Evolutionary conservation across 2,113 vertebrate species (phyloP), one percentile per base, ranked within the genome.

Genomic region (Hucho hucho): DNA sequence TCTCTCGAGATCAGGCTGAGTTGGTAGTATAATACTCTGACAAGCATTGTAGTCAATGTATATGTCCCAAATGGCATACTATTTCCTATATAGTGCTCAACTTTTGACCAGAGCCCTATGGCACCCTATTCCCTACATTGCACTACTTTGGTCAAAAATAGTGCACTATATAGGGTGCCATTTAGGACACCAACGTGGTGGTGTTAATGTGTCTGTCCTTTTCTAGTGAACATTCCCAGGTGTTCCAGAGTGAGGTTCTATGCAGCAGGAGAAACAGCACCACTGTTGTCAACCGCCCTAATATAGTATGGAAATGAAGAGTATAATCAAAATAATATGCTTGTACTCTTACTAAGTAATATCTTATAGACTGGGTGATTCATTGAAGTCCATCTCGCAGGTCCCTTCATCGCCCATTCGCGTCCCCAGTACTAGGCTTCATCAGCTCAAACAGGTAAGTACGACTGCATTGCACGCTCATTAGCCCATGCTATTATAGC

Each of bases 191-290:
- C 32, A 65, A 25, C 14, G 4, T 67, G 64, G 37, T 11, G 37
- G 16, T 29, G 11, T 46, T 68, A 12, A 68, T 29, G 5, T 2
- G 49, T 18, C 24, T 71, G 18, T 82, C 12, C 61, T 76, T 73
- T 89, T 89, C 14, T 88, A 99, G 97, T 24, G 96, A 98, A 84
- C 93, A 91, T 77, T 92, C 93, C 1, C 96, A 95, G 80, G 97
- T 98, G 86, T 98, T 98, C 91, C 97, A 98, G 87, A 92, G 92
- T 85, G 95, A 94, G 64, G 85, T 94, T 65, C 86, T 96, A 66
- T 94, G 95, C 63, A 93, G 93, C 85, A 92, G 97, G 82, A 93
- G 97, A 83, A 98, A 98, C 88, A 98, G 97, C 86, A 97, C 96
- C 2, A 98, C 96, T 2, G 91, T 98, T 37, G 94, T 96, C 83